Evolutionary conservation across 2,888 invertebrate genomes (phyloP), one percentile per base, ranked within the genome.

Genomic region (Chrysina gloriosa): DNA sequence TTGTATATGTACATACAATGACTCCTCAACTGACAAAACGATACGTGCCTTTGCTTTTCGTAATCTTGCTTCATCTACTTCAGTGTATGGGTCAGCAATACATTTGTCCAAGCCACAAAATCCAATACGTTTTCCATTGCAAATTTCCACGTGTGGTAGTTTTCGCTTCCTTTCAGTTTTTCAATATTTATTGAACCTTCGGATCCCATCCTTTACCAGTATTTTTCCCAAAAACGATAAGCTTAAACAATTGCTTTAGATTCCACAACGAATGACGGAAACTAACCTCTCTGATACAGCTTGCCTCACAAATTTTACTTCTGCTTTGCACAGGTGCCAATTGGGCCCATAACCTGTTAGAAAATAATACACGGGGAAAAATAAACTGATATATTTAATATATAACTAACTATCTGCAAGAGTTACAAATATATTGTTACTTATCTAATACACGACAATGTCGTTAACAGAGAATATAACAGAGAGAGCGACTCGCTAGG

Each of bases 101-200:
- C 50, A 50, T 14, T 50, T 27, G 6, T 50, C 50, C 14, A 27
- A 27, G 1, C 27, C 50, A 50, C 27, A n/a, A 2, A 27, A 14
- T 50, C 50, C 16, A 50, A 50, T 2, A 50, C n/a, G 14, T 14
- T 50, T 27, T 27, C 11, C 50, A 50, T 50, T n/a, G 50, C 50
- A 14, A 50, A 50, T 27, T n/a, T 11, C 50, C 50, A 50, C 14
- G 50, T 50, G 7, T 50, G 50, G n/a, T 50, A 50, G 29, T 50
- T 50, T 27, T 50, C 47, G 23, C 1, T 47, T 16, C 21, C 47
- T n/a, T 42, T 42, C 14, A 42, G 5, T 42, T 14, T 1, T 5
- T 42, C 11, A 42, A 42, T 16, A 16, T 6, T n/a, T 45, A 5
- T 45, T 16, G 16, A 16, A 45, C 7, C 11, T 9, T 6, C 6